Evolutionary conservation across 2,113 vertebrate species (phyloP).

Genomic region (Synodontis membranacea): DNA sequence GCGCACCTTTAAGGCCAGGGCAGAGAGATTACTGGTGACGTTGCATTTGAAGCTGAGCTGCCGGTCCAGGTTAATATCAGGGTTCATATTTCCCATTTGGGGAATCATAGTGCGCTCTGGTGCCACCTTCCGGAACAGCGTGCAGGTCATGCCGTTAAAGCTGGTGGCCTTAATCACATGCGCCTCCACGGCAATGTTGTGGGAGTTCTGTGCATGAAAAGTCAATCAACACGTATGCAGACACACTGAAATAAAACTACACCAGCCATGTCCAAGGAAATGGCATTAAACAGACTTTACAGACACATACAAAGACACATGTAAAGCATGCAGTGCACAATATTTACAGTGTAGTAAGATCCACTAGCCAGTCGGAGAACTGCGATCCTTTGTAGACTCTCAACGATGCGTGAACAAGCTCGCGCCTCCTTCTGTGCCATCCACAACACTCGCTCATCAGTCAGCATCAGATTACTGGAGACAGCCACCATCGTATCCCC

Average conservation of each 20-base stretch:
- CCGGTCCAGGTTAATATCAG: conserved; percentile 82
- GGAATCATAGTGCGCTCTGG: conserved; percentile 77
- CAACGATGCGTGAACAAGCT: conserved; percentile 88
- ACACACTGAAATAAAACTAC: not conserved
- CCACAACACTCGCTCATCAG: conserved; percentile 90
- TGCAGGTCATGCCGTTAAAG: conserved; percentile 96
- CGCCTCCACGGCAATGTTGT: conserved; percentile 93
- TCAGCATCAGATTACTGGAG: conserved; percentile 94
- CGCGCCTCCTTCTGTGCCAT: conserved; percentile 89
- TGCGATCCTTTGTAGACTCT: conserved; percentile 86
- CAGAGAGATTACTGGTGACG: conserved; percentile 86
- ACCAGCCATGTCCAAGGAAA: not conserved
- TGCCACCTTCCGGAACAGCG: conserved; percentile 87
- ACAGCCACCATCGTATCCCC: conserved; percentile 96
- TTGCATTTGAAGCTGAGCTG: conserved; percentile 98
- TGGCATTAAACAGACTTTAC: not conserved
- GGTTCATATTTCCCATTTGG: conserved; percentile 76
- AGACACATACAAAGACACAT: too few species aligned
- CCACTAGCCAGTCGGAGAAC: conserved; percentile 81
- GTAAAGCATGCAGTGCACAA: not conserved
- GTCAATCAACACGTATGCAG: not conserved
- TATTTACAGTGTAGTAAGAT: conserved; percentile 86
- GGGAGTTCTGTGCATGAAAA: conserved; percentile 81
- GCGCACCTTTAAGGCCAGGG: conserved; percentile 86
- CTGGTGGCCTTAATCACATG: conserved; percentile 84